Evolutionary conservation across 2,113 vertebrate genomes (phyloP), one percentile per base, ranked within the genome.

Genomic region (Pipa parva): DNA sequence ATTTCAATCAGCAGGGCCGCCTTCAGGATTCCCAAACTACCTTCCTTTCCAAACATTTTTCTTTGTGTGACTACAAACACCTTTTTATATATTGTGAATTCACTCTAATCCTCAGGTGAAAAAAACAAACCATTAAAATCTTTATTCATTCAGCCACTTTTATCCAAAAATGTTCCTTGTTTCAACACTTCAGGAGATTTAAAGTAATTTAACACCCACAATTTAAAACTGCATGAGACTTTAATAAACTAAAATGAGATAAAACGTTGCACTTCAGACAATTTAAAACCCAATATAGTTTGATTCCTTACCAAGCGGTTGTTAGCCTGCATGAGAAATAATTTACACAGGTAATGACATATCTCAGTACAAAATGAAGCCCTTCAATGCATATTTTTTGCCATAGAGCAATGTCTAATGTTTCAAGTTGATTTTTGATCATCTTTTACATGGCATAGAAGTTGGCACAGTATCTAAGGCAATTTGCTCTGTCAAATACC

Each of bases 21-120:
- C 33, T 9, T 15, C 4, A 21, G n/a, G n/a, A 20, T 61, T 48
- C 52, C 54, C 42, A 27, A 36, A 59, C 42, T 29, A 18, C 28
- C 28, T 56, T 46, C 26, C 28, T 22, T 20, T 28, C 27, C 46
- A 51, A 39, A 68, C 52, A 52, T 52, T 29, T 60, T n/a, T 33
- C 29, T 60, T 28, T 26, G 26, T 18, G 25, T 29, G 11, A 12
- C 26, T 26, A 54, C 9, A 27, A 54, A 21, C 46, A 42, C 39
- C 39, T n/a, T 21, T 24, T 24, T 49, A 21, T 49, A 6, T 49
- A 22, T 49, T 21, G 46, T 49, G 8, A 49, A 22, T 18, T 21
- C 46, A 22, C 46, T 42, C 46, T 49, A 49, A 49, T 49, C 20
- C 46, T 24, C 46, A 22, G 46, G 46, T 49, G 18, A 8, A 49